Percentiles rank a stretch among this genome's conserved stretches.
Evolutionary conservation across 2,113 vertebrate genomes (phyloP).

Genomic region (Stigmatopora argus): DNA sequence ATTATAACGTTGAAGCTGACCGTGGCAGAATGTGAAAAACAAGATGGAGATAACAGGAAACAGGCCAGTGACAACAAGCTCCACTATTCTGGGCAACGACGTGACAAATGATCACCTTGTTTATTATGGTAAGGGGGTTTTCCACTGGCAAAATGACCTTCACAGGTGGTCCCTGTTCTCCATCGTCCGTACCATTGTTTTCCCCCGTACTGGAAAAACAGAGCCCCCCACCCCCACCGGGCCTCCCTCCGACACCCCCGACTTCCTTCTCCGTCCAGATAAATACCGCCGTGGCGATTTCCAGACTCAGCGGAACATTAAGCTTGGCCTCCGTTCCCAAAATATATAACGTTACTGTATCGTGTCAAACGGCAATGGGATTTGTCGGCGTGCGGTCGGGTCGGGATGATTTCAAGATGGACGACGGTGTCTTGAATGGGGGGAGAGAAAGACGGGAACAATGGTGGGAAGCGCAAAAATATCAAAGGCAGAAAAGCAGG

Average conservation of each 20-base stretch:
- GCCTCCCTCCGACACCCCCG: slow-evolving; percentile 19
- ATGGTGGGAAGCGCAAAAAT: slow-evolving; percentile 26
- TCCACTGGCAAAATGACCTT: slow-evolving; percentile 55
- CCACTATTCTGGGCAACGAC: slow-evolving; percentile 29
- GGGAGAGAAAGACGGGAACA: slow-evolving; percentile 12
- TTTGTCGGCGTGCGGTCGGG: not conserved
- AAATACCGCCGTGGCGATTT: slow-evolving; percentile 34
- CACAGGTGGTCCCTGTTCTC: slow-evolving; percentile 60
- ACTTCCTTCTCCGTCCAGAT: slow-evolving; percentile 36
- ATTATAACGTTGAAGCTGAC: not conserved
- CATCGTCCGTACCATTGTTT: slow-evolving; percentile 50
- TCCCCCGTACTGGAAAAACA: slow-evolving; percentile 53
- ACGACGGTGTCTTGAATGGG: slow-evolving; percentile 29
- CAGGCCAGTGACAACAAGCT: slow-evolving; percentile 16
- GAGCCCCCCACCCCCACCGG: not conserved
- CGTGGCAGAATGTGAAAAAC: slow-evolving; percentile 18
- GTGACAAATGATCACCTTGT: slow-evolving; percentile 41
- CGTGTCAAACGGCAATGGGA: not conserved
- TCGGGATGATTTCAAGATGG: not conserved
- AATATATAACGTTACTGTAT: not conserved
- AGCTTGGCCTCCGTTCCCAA: not conserved
- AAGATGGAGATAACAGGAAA: slow-evolving; percentile 59
- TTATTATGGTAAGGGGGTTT: slow-evolving; percentile 58
- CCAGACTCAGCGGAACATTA: slow-evolving; percentile 13
- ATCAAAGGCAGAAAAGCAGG: slow-evolving; percentile 47